Evolutionary conservation across 2,797 vertebrate species (phyloP).

Genomic region (Adrianichthys oophorus): DNA sequence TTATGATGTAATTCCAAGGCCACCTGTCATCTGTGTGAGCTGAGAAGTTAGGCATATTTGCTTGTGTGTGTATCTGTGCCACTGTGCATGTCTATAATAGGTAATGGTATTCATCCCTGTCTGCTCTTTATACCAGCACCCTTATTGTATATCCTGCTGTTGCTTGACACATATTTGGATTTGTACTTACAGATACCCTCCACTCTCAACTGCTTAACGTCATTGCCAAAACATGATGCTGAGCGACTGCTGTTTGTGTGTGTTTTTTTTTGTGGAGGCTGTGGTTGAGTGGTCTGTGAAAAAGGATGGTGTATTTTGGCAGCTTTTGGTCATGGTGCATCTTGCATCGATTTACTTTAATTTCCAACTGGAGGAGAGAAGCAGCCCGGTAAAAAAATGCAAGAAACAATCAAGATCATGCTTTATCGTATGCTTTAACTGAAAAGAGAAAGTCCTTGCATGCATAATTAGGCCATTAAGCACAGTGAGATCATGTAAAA

Average conservation of each 20-base stretch:
- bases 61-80: slow-evolving; percentile 31
- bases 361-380: slow-evolving; percentile 34
- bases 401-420: slow-evolving; percentile 10
- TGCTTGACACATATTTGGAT: slow-evolving; percentile 49
- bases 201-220: slow-evolving; percentile 3
- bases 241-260: slow-evolving; percentile 1
- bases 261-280: slow-evolving; percentile 12
- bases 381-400: slow-evolving; percentile 17
- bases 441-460: background rate
- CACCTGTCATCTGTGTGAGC: slow-evolving; percentile 53
- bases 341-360: slow-evolving; percentile 52
- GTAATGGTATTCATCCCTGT: slow-evolving; percentile 72
- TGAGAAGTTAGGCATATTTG: slow-evolving; percentile 26
- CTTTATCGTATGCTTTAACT: slow-evolving; percentile 6
- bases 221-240: slow-evolving; percentile 3
- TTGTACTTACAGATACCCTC: slow-evolving; percentile 14
- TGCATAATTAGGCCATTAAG: slow-evolving; percentile 21
- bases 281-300: slow-evolving; percentile 18
- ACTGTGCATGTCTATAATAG: slow-evolving; percentile 75
- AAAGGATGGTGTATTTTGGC: slow-evolving; percentile 34
- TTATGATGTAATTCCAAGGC: slow-evolving; percentile 33
- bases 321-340: slow-evolving; percentile 46
- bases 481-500: slow-evolving; percentile 23
- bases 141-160: slow-evolving; percentile 48
- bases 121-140: slow-evolving; percentile 49